These are phyloP conservation scores for Kryptolebias ocellatus DNA, from an alignment of 2,797 vertebrate genomes.

Conservation along the genomic window DNA sequence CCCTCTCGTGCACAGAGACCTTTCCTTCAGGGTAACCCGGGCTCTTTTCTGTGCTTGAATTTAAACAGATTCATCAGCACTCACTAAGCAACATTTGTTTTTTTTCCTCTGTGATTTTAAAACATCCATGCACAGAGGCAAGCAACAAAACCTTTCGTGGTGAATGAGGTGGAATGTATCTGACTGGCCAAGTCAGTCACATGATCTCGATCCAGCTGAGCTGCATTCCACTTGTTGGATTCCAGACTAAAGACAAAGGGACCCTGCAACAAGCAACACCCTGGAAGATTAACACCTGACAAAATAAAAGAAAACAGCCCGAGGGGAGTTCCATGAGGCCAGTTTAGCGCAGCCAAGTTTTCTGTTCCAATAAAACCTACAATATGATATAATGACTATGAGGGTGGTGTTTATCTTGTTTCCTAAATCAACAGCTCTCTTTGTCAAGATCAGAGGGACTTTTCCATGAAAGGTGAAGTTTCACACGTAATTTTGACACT, in stretches of 20 bases:
- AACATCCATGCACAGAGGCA: neutral
- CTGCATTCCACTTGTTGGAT: conserved; percentile 3
- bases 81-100: neutral
- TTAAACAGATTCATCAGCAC: conserved; percentile 4
- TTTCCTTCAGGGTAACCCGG: too few relatives aligned
- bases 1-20: neutral
- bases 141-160: neutral
- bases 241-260: conserved; percentile 1
- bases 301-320: neutral
- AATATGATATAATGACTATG: neutral
- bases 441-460: neutral
- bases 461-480: neutral
- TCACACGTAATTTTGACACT: neutral
- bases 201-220: conserved; percentile 4
- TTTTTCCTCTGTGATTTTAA: too few relatives aligned
- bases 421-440: neutral
- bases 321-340: neutral
- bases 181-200: conserved; percentile 5
- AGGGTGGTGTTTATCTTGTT: neutral
- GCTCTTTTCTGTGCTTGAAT: neutral
- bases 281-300: conserved; percentile 1
- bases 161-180: neutral
- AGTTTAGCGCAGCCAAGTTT: neutral
- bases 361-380: neutral
- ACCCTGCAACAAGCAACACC: conserved; percentile 4